Base-by-base conservation (phyloP, 2,113 vertebrate genomes). In the Gadus chalcogrammus region DNA sequence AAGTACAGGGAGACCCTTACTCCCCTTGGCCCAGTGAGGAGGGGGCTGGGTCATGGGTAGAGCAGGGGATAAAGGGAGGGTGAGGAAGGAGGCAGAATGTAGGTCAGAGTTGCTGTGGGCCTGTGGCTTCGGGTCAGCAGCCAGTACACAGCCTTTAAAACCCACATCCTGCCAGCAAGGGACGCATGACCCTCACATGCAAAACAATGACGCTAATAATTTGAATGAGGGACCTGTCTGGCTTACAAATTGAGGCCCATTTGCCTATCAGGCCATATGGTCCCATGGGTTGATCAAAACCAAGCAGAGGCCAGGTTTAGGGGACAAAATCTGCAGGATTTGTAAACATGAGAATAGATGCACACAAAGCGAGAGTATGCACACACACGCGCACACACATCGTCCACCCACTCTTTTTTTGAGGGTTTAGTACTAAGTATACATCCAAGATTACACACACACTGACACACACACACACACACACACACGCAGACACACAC, bases 141-240 rank as follows among this genome's bases (percentile, higher is more conserved):
- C 61, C 0, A 42, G 64, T 58, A 22, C 55, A 64, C 53, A 62
- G 62, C 64, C 69, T 72, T 69, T 70, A 74, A 65, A 63, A 70
- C 31, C 31, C 31, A 35, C 42, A 48, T 67, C 53, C 52, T 67
- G 42, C 28, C 35, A 56, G 27, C 28, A 9, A 31, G 27, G 58
- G 11, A 18, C 7, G 15, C 16, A 24, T 16, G 22, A 38, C 13
- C 4, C 13, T n/a, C 17, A 31, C 68, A 55, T 75, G 70, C 72
- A 80, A 85, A 85, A 65, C 78, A 81, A 84, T 80, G 72, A 82
- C 65, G 68, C 72, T 69, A 75, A 82, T 78, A 58, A 85, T 84
- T 70, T 79, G 66, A 85, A 84, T 80, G 70, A 80, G 76, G 77
- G 85, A 82, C 79, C 72, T 52, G 69, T 65, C 71, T 67, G 69